Conservation (phyloP, 2,113 vertebrate genomes). For the Pluvianellus socialis region DNA sequence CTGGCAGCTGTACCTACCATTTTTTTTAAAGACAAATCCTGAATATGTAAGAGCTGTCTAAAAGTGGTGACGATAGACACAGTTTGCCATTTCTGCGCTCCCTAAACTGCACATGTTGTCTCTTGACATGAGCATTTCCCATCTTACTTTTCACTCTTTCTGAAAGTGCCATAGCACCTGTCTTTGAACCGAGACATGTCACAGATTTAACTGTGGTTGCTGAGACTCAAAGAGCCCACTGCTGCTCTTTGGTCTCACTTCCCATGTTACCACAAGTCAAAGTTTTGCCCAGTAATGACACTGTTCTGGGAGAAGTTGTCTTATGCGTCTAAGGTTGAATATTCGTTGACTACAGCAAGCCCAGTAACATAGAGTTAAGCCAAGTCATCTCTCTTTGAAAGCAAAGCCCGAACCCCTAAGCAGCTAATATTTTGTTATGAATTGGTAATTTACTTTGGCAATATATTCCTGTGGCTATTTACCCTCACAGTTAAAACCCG, state of each 20-base stretch:
- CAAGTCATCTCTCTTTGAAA: not conserved
- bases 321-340: accelerated
- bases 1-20: not conserved
- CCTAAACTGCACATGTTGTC: not conserved
- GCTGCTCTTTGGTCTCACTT: not conserved
- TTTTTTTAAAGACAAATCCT: not conserved
- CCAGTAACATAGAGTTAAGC: not conserved
- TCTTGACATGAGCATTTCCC: not conserved
- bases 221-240: not conserved
- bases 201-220: not conserved
- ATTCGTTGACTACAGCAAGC: not conserved
- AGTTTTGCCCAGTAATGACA: not conserved
- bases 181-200: not conserved
- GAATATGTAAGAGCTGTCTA: not conserved
- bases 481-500: not conserved
- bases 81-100: not conserved
- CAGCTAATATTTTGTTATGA: not conserved
- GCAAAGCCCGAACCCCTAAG: not conserved
- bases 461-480: not conserved
- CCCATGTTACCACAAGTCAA: not conserved
- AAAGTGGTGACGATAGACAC: not conserved
- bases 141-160: not conserved
- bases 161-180: not conserved
- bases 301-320: accelerated
- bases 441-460: not conserved